These are phyloP conservation scores for Rousettus leschenaultii DNA, from an alignment of 2,113 vertebrate species.

Conservation along the genomic window DNA sequence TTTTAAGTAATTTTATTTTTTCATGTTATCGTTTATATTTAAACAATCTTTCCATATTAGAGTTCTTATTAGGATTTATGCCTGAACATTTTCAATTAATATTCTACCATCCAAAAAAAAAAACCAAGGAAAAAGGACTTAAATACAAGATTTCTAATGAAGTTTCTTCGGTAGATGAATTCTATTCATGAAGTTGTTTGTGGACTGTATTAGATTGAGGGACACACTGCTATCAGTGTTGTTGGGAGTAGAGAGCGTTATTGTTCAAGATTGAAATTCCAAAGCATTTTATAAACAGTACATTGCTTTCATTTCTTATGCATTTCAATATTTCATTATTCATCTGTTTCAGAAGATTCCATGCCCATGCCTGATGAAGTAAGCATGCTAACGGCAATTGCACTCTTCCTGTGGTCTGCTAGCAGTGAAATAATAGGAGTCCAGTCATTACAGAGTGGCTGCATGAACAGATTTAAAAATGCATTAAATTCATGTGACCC, in stretches of 20 bases:
- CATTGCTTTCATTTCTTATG: slow-evolving; percentile 40
- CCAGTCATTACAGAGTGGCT: slow-evolving; percentile 92
- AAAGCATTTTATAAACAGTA: slow-evolving; percentile 30
- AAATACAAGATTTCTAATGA: background rate
- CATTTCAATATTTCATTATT: background rate
- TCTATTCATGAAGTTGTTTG: background rate
- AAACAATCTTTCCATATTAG: background rate
- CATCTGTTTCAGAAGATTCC: slow-evolving; percentile 84
- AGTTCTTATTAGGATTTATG: background rate
- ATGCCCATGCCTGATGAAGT: slow-evolving; percentile 91
- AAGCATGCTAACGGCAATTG: slow-evolving; percentile 94
- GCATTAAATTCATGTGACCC: slow-evolving; percentile 94
- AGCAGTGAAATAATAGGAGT: slow-evolving; percentile 94
- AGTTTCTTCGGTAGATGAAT: background rate
- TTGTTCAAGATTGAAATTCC: slow-evolving; percentile 36
- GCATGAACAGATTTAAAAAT: slow-evolving; percentile 92
- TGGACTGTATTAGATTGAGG: background rate
- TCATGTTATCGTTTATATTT: background rate
- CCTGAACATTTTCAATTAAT: background rate
- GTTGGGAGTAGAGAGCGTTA: background rate
- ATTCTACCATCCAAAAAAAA: background rate
- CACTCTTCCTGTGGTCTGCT: slow-evolving; percentile 95
- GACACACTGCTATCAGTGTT: background rate
- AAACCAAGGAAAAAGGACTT: background rate
- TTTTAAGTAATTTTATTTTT: background rate